Conservation (phyloP, 2,888 invertebrate species). For the Ypsolopha sequella region DNA sequence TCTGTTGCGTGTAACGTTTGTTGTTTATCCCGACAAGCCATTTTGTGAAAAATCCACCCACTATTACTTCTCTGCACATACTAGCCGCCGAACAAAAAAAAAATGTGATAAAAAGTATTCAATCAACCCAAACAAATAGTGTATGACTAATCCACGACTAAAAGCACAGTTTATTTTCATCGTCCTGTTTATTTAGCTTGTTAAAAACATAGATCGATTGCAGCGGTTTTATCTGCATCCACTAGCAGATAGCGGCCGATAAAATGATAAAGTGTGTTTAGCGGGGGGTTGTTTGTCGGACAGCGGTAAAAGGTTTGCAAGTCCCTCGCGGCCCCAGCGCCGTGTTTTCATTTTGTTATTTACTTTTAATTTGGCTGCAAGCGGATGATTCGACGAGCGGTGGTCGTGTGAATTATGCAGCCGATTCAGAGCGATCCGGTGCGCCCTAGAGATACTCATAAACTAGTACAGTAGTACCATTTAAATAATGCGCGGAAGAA, state of each 20-base stretch:
- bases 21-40: constrained; percentile 3
- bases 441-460: not conserved
- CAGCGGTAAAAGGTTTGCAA: constrained; percentile 68
- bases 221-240: constrained; percentile 47
- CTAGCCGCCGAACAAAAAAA: too few species aligned
- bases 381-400: constrained; percentile 59
- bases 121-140: too few species aligned
- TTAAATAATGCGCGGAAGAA: too few species aligned
- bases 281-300: constrained; percentile 61
- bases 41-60: not conserved
- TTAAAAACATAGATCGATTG: constrained; percentile 26
- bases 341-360: constrained; percentile 70
- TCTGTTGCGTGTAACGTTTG: constrained; percentile 26
- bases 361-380: constrained; percentile 71
- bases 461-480: too few species aligned
- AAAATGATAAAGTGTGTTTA: constrained; percentile 64
- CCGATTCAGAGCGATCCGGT: constrained; percentile 22
- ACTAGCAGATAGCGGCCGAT: constrained; percentile 54
- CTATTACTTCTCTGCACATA: not conserved
- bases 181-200: constrained; percentile 4
- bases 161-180: not conserved
- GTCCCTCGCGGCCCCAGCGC: constrained; percentile 56
- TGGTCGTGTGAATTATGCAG: constrained; percentile 64
- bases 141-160: too few species aligned
- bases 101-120: too few species aligned